Evolutionary conservation across 2,888 invertebrate genomes (phyloP).

Genomic region (Leptinotarsa peninsularis): DNA sequence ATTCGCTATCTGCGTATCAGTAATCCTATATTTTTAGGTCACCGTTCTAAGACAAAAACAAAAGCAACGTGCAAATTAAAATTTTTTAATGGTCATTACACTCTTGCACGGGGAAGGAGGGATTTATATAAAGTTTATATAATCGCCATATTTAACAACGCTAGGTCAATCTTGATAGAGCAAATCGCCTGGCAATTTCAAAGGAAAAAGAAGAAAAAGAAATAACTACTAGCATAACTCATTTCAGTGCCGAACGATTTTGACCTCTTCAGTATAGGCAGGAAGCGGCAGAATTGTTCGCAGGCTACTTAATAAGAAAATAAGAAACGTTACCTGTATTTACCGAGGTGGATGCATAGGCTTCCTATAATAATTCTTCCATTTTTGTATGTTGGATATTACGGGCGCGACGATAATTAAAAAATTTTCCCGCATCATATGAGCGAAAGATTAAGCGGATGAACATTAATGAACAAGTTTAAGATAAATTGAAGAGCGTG

Average conservation of each 20-base stretch:
- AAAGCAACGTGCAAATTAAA: conserved; percentile 42
- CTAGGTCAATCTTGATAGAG: conserved; percentile 55
- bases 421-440: conserved; percentile 18
- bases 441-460: conserved; percentile 17
- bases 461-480: conserved; percentile 16
- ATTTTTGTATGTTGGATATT: conserved; percentile 37
- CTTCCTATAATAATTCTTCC: conserved; percentile 45
- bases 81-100: conserved; percentile 47
- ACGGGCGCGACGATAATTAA: conserved; percentile 24
- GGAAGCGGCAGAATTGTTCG: conserved; percentile 38
- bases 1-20: conserved; percentile 25
- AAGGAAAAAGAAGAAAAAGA: conserved; percentile 51
- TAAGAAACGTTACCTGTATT: conserved; percentile 48
- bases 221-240: conserved; percentile 51
- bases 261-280: conserved; percentile 40
- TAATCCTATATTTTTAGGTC: conserved; percentile 37
- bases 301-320: conserved; percentile 41
- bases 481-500: conserved; percentile 10
- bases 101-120: conserved; percentile 25
- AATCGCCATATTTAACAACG: conserved; percentile 52
- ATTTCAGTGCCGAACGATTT: conserved; percentile 51
- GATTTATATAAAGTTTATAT: conserved; percentile 44
- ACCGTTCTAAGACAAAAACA: conserved; percentile 34
- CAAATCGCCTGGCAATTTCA: conserved; percentile 53
- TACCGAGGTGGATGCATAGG: conserved; percentile 41